These are phyloP conservation scores for Bubalus kerabau DNA, from an alignment of 2,113 vertebrate genomes.

Conservation along the genomic window DNA sequence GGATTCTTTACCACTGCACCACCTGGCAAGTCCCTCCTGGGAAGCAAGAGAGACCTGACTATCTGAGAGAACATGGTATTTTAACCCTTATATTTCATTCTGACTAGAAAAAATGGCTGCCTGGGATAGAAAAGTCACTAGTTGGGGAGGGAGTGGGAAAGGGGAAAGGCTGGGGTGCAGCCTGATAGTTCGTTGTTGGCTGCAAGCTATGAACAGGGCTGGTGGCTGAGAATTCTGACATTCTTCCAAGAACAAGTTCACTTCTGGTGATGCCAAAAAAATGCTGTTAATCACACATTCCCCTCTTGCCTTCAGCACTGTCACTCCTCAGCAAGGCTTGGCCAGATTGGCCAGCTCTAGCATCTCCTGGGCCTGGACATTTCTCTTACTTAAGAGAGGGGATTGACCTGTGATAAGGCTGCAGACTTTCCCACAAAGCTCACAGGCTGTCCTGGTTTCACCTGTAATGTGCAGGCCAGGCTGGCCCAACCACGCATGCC, in stretches of 20 bases:
- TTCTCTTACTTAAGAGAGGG: not conserved
- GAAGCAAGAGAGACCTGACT: not conserved
- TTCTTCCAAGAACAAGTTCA: slow-evolving; percentile 40
- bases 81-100: not conserved
- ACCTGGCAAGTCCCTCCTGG: not conserved
- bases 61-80: not conserved
- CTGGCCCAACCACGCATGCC: not conserved
- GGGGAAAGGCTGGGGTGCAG: not conserved
- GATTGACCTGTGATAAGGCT: not conserved
- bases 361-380: not conserved
- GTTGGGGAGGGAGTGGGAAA: not conserved
- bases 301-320: not conserved
- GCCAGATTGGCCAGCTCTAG: not conserved
- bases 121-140: not conserved
- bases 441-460: not conserved
- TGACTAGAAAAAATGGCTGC: not conserved
- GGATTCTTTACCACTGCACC: not conserved
- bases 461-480: not conserved
- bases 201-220: slow-evolving; percentile 25
- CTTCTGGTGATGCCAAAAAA: slow-evolving; percentile 30
- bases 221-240: slow-evolving; percentile 45
- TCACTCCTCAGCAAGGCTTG: not conserved
- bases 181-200: not conserved
- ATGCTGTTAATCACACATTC: slow-evolving; percentile 30
- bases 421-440: not conserved